Conservation (phyloP, 2,797 vertebrate species). For the Eospalax fontanierii region DNA sequence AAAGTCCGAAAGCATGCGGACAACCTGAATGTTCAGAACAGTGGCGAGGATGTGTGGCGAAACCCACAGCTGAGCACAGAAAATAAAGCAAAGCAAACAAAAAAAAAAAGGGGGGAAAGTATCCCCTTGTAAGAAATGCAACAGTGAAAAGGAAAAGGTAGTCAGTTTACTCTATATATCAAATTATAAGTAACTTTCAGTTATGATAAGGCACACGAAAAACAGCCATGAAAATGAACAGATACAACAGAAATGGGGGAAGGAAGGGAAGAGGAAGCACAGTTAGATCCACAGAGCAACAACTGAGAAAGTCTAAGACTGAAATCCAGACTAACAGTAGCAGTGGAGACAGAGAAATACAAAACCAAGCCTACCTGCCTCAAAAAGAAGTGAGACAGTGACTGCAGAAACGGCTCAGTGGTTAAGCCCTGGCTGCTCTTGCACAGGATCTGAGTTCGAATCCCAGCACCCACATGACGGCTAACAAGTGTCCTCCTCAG, state of each 20-base stretch:
- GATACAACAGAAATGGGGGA: no score
- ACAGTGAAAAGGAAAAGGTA: background rate
- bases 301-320: no score
- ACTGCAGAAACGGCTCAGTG: background rate
- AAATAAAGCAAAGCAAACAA: no score
- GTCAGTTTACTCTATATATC: background rate
- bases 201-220: background rate
- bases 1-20: background rate
- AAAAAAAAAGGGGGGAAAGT: no score
- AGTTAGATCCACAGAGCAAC: background rate
- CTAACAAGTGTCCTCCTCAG: no score
- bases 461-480: no score
- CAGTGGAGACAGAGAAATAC: background rate
- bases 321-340: no score
- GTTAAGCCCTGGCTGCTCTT: background rate
- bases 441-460: no score
- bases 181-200: background rate
- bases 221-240: no score
- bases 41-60: background rate
- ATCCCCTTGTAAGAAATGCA: no score
- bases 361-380: background rate
- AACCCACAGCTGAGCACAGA: no score
- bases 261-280: background rate
- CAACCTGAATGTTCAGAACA: background rate
- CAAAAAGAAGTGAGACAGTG: background rate